Evolutionary conservation across 1,140 invertebrate genomes (phyloP), one percentile per base, ranked within the genome.

Genomic region (Sesamia nonagrioides): DNA sequence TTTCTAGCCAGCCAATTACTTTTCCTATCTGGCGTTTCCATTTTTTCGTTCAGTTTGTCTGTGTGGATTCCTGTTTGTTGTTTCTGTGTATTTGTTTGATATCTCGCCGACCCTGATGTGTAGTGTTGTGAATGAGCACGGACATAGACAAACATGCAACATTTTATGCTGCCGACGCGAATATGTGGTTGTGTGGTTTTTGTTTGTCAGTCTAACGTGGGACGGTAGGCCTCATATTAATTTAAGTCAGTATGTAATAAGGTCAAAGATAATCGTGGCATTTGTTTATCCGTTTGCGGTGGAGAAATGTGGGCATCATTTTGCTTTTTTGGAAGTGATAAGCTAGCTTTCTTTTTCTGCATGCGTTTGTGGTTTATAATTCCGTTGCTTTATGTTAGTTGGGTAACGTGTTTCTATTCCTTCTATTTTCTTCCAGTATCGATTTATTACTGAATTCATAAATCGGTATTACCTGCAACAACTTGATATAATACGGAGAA

Each of bases 131-230:
- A 75, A 75, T 50, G 33, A 50, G 13, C 42, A 7, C 40, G 15
- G 73, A 75, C 73, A 56, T 50, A 61, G 73, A 75, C 58, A 61
- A 75, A 75, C 45, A 48, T 63, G 58, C 21, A 61, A 63, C 73
- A 75, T 63, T 75, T 75, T 75, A 75, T 61, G 18, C 56, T 18
- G 42, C 27, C 40, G 54, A 75, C 56, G 15, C 37, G 35, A 50
- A 75, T 35, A 61, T 61, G 40, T 75, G 45, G 42, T 48, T 75
- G 37, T 45, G 72, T 72, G 69, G 69, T 60, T 75, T 71, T 52
- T 9, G 68, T 37, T 15, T 48, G 40, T 52, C 68, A 71, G 66
- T 21, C 15, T 69, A 48, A 50, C 66, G 66, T 17, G 21, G 15
- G 54, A 33, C 68, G 68, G 68, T 54, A 54, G 68, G 68, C 68